Percentiles rank a stretch among this genome's conserved stretches.
Evolutionary conservation across 2,113 vertebrate genomes (phyloP).

Genomic region (Anarrhichthys ocellatus): DNA sequence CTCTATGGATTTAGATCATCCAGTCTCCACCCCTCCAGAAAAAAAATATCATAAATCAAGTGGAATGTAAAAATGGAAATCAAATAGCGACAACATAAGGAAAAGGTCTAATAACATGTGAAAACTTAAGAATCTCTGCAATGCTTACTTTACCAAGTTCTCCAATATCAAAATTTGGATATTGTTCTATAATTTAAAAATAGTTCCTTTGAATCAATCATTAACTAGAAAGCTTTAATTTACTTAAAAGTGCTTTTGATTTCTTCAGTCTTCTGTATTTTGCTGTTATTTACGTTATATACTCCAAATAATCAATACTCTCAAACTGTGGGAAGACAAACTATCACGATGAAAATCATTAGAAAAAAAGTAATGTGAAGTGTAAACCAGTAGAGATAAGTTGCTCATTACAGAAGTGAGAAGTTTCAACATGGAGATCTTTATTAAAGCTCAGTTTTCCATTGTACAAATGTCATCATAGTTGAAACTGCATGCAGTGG

Average conservation of each 20-base stretch:
- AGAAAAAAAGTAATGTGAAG: neutral
- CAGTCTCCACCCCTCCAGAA: neutral
- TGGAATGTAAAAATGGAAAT: neutral
- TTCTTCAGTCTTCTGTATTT: neutral
- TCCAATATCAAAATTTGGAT: neutral
- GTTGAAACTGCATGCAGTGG: constrained; percentile 87
- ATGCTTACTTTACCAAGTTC: neutral
- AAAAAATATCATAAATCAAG: neutral
- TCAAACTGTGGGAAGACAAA: neutral
- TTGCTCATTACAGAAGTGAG: constrained; percentile 7
- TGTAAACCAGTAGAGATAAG: neutral
- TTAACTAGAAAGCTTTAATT: neutral
- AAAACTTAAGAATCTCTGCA: neutral
- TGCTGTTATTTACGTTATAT: neutral
- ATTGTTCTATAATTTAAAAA: neutral
- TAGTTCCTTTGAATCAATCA: neutral
- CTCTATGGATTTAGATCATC: neutral
- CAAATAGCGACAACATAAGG: neutral
- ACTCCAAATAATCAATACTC: neutral
- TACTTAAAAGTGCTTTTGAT: neutral
- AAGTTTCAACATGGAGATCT: constrained; percentile 85
- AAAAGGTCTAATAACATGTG: neutral
- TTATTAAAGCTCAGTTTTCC: constrained; percentile 88
- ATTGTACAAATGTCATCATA: constrained; percentile 86
- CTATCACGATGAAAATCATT: neutral